Base-by-base conservation (phyloP, 2,888 invertebrate genomes). In the Myathropa florea region DNA sequence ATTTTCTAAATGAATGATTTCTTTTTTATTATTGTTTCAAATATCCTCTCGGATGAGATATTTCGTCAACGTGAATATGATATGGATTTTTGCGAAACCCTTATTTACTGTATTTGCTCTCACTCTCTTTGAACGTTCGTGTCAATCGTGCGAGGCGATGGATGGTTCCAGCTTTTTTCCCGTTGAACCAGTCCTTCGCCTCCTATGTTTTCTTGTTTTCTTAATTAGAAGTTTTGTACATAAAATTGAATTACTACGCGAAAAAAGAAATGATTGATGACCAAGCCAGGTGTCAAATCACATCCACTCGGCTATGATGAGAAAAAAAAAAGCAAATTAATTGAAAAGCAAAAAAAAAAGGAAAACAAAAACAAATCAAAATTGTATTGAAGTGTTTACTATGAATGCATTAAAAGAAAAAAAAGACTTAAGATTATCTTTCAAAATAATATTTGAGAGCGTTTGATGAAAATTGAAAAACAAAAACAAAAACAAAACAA, bases 201-300 rank as follows among this genome's bases (percentile, higher is more conserved):
- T 4, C 18, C n/a, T 57, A 23, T 72, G 65, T 85, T 85, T 81
- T 73, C 77, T 18, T 46, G n/a, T 82, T 85, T 81, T 81, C 81
- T 81, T 73, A 82, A 85, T 85, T 85, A 81, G 70, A 85, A 73
- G 82, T 80, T 81, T 81, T 85, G 85, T 85, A 85, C 67, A 85
- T 81, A 85, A 72, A 76, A 77, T 21, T 39, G 14, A 46, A 61
- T 46, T 26, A 46, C 12, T 9, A 55, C 9, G 65, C n/a, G n/a
- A n/a, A 21, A 36, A 24, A 63, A 57, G 46, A 39, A 33, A 64
- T 67, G 46, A 78, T 30, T 30, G 33, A n/a, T 39, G 70, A 64
- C 70, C 53, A 55, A 75, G 26, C 57, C 33, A 71, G 39, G 60
- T 6, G 33, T 71, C 80, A 12, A 30, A 33, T 33, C 84, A 76